Evolutionary conservation across 1,140 invertebrate genomes (phyloP), one percentile per base, ranked within the genome.

Genomic region (Pararge aegeria): DNA sequence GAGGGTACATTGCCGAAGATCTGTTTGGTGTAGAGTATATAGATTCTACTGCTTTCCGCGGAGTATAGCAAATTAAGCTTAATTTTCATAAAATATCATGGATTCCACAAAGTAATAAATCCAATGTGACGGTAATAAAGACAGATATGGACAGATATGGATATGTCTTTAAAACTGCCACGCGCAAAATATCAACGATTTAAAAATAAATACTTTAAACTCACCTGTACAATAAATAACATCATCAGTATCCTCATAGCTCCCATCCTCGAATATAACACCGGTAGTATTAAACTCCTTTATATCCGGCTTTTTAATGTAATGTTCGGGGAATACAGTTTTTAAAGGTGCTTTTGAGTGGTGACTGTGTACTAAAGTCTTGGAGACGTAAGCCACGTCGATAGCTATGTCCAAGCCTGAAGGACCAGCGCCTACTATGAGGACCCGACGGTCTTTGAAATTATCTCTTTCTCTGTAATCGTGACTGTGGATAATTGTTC

Each of bases 371-470:
- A 91, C 79, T 12, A 96, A 92, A 37, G 91, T 83, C 62, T 91
- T 90, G 5, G 94, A 93, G 7, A 91, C 87, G 34, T 82, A 83
- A 0, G 95, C 93, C 52, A 97, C 92, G 65, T 97, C 95, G 16
- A 96, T 77, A 4, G 94, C 92, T 38, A 98, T 93, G 76, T 98
- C 97, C 91, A 94, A 91, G 1, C 96, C 97, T 7, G 96, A 98
- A 13, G 96, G 94, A 18, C 96, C 96, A 42, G 94, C 95, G 2
- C 97, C 97, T 15, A 98, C 86, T 19, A 97, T 92, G 0, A 96
- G 83, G 0, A 98, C 95, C 12, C 70, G 90, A 66, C 94, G 92
- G 53, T 88, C 91, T 51, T 78, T 79, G 70, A 94, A 97, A 0
- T 74, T 55, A 5, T 94, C 92, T 0, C 95, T 93, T n/a, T 87